phyloP scores from a whole-genome alignment of 37 sponge, comb jelly and placozoan genomes.

The Corticium candelabrum region DNA sequence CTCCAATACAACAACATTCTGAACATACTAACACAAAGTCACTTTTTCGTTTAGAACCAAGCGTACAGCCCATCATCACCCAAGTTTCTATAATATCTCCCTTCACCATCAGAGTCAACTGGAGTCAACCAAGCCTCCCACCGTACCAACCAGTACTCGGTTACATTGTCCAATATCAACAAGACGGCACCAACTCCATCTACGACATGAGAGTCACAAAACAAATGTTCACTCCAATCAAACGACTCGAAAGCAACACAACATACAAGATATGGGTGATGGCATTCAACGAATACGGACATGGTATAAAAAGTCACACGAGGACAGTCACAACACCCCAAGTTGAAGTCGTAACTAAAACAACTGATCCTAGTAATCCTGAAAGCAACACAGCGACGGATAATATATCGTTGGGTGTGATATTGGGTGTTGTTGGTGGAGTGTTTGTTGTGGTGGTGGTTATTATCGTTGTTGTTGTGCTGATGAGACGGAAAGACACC shows the following conservation, averaged over 20 bases:
- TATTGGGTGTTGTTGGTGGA: neutral
- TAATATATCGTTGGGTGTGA: neutral
- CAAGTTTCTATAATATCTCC: too few species aligned
- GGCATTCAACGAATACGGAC: neutral
- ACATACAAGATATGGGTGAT: neutral
- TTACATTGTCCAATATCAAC: too few species aligned
- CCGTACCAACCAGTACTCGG: too few species aligned
- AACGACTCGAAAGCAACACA: neutral
- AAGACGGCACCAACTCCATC: too few species aligned
- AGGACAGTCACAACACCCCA: neutral
- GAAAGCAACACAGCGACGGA: neutral
- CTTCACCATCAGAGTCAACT: too few species aligned
- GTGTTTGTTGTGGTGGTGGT: neutral
- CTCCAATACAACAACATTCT: too few species aligned
- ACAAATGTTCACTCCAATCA: too few species aligned
- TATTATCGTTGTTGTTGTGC: neutral
- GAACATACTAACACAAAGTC: too few species aligned
- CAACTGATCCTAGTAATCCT: neutral
- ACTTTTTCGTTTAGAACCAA: too few species aligned
- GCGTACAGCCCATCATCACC: too few species aligned
- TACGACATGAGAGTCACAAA: too few species aligned
- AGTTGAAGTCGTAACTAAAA: neutral
- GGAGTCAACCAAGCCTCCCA: too few species aligned
- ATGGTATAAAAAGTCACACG: neutral
- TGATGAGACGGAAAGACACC: neutral